Conservation (phyloP, 2,797 vertebrate species). For the Taeniopygia guttata region DNA sequence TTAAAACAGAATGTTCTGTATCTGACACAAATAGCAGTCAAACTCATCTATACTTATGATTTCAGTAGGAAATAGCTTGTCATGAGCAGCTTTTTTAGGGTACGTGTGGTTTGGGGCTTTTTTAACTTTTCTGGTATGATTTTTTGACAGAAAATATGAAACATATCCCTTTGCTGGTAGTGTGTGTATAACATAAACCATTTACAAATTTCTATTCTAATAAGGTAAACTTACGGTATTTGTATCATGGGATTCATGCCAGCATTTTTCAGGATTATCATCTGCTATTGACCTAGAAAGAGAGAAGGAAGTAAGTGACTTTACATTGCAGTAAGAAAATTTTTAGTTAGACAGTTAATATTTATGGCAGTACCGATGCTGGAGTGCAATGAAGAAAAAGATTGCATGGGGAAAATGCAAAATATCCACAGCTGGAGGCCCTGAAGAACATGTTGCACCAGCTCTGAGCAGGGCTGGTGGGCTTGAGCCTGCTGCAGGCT, state of each 20-base stretch:
- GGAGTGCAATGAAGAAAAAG: not conserved
- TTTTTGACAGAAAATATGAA: not conserved
- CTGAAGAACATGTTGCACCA: fast-evolving
- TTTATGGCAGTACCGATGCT: not conserved
- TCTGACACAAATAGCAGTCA: not conserved
- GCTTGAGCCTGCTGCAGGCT: not conserved
- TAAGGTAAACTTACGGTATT: not conserved
- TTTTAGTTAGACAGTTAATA: not conserved
- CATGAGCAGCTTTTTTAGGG: not conserved
- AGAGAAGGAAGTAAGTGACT: not conserved
- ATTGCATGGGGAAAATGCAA: not conserved
- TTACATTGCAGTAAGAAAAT: not conserved
- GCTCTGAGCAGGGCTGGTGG: not conserved
- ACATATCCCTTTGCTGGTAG: not conserved
- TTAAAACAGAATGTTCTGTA: not conserved
- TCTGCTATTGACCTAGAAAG: not conserved
- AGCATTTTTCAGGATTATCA: not conserved
- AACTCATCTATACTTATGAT: not conserved
- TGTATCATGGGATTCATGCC: not conserved
- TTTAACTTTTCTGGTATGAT: not conserved
- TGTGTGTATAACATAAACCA: not conserved
- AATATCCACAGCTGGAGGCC: not conserved
- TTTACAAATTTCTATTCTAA: not conserved
- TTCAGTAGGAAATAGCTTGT: not conserved
- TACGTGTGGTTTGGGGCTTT: not conserved